Conservation (phyloP, 2,888 invertebrate species). For the Anaspis maculata region DNA sequence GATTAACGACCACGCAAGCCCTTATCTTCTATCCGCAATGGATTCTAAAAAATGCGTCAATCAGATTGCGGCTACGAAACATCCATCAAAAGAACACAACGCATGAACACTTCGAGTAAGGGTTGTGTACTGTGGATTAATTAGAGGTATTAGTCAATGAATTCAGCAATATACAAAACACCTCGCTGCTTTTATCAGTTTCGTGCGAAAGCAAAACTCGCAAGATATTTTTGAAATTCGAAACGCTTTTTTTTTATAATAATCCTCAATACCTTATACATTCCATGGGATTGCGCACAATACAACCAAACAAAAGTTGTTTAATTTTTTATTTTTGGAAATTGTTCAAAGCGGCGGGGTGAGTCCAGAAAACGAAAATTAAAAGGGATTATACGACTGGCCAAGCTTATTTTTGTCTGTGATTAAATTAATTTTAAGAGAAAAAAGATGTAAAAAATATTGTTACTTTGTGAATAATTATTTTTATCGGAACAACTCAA, state of each 20-base stretch:
- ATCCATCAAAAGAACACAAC: too few relatives aligned
- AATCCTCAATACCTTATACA: too few relatives aligned
- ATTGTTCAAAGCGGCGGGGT: conserved; percentile 4
- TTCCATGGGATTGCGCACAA: too few relatives aligned
- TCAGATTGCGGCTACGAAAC: too few relatives aligned
- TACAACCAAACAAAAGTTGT: too few relatives aligned
- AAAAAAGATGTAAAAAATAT: conserved; percentile 15
- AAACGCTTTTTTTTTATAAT: too few relatives aligned
- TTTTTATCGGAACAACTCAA: conserved; percentile 14
- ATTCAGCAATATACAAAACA: conserved; percentile 11
- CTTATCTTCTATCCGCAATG: conserved; percentile 9
- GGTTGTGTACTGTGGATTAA: conserved; percentile 12
- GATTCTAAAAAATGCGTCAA: conserved; percentile 6
- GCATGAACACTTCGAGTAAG: too few relatives aligned
- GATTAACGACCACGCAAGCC: too few relatives aligned
- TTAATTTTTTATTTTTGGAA: too few relatives aligned
- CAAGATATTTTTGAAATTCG: too few relatives aligned
- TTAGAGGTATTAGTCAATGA: conserved; percentile 15
- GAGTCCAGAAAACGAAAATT: conserved; percentile 5
- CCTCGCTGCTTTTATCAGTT: conserved; percentile 7
- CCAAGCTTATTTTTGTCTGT: conserved; percentile 40
- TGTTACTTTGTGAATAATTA: conserved; percentile 18
- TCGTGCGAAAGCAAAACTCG: background rate
- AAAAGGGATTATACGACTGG: conserved; percentile 25
- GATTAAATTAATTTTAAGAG: conserved; percentile 37